These are phyloP conservation scores for Apamea sordens DNA, from an alignment of 2,888 invertebrate species.

Conservation along the genomic window DNA sequence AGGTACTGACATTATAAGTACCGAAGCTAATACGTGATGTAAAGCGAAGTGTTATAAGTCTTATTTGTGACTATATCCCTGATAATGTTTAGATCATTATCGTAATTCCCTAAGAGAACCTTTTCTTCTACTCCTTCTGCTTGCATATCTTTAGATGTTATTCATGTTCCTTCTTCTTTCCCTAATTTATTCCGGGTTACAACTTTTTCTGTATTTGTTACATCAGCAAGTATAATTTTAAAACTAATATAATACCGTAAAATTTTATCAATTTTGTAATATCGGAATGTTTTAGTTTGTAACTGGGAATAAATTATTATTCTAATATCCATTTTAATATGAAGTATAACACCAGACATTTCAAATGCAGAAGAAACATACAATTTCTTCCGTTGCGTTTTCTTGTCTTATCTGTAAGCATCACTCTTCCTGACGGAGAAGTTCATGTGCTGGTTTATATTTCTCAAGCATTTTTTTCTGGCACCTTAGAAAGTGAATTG, in stretches of 20 bases:
- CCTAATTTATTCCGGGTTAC: conserved; percentile 26
- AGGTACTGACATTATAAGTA: conserved; percentile 63
- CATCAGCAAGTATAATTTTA: not conserved
- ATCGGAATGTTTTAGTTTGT: conserved; percentile 17
- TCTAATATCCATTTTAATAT: conserved; percentile 26
- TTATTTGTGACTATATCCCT: conserved; percentile 69
- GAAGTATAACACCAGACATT: conserved; percentile 38
- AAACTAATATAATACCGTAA: conserved; percentile 7
- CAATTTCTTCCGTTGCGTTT: conserved; percentile 7
- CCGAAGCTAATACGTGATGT: conserved; percentile 65
- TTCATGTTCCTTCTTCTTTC: not conserved
- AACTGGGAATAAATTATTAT: conserved; percentile 27
- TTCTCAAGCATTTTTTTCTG: conserved; percentile 23
- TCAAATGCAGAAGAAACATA: conserved; percentile 39
- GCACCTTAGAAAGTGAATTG: conserved; percentile 80
- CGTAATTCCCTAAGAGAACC: conserved; percentile 39
- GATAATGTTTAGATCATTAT: conserved; percentile 57
- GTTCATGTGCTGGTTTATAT: conserved; percentile 23
- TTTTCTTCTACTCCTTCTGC: conserved; percentile 9
- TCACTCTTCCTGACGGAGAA: conserved; percentile 26
- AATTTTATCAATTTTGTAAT: conserved; percentile 3
- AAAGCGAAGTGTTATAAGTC: conserved; percentile 68
- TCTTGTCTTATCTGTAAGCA: conserved; percentile 33
- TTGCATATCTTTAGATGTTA: conserved; percentile 4
- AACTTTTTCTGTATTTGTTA: not conserved